Percentiles rank a stretch among this genome's conserved stretches.
Evolutionary conservation across 2,113 vertebrate species (phyloP).

Genomic region (Rhinoderma darwinii): DNA sequence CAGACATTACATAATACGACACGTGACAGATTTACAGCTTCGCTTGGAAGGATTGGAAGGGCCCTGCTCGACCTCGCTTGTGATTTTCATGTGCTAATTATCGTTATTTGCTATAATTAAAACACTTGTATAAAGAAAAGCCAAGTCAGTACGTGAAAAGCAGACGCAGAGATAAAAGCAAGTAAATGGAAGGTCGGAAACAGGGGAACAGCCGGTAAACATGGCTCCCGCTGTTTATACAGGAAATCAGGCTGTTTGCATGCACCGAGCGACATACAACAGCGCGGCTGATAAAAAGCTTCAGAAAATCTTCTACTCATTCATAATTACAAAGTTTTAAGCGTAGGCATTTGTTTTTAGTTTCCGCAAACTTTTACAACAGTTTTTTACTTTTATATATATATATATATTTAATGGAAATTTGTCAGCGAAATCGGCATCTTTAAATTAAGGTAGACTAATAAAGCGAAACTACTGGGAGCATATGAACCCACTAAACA

Average conservation of each 20-base stretch:
- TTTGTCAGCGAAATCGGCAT: no score
- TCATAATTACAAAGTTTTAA: neutral
- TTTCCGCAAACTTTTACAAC: neutral
- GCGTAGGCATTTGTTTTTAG: neutral
- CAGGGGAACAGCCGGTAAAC: slow-evolving; percentile 20
- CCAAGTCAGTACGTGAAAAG: slow-evolving; percentile 2
- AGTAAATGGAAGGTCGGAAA: neutral
- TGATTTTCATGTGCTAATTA: neutral
- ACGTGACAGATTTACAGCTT: neutral
- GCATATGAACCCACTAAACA: no score
- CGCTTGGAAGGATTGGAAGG: neutral
- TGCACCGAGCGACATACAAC: neutral
- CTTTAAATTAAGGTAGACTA: no score
- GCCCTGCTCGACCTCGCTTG: neutral
- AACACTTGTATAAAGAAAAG: neutral
- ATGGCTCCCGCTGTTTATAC: slow-evolving; percentile 12
- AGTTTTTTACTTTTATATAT: no score
- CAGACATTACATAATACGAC: neutral
- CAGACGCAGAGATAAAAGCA: slow-evolving; percentile 5
- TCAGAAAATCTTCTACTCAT: neutral
- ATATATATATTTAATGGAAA: no score
- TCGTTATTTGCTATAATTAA: neutral
- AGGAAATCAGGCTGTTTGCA: slow-evolving; percentile 22
- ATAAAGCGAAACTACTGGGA: no score
- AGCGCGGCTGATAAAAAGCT: neutral